Evolutionary conservation across 1,140 invertebrate species (phyloP).

Genomic region (Streblospio benedicti): DNA sequence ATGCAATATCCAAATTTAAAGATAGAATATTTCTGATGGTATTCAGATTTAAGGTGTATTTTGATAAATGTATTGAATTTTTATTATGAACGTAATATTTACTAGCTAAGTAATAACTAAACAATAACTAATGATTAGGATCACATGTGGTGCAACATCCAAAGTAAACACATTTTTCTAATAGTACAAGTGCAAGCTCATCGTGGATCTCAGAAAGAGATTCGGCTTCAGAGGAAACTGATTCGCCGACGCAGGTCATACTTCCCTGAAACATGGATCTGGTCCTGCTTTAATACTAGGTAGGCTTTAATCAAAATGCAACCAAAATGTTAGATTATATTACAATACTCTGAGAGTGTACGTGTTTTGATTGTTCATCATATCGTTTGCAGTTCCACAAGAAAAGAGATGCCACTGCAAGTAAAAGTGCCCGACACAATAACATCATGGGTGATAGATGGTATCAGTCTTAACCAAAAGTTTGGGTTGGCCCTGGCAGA

Average conservation of each 20-base stretch:
- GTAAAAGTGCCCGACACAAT: neutral
- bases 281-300: neutral
- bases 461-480: neutral
- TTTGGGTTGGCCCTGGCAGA: neutral
- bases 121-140: neutral
- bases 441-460: neutral
- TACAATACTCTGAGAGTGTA: neutral
- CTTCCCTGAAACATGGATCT: neutral
- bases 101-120: neutral
- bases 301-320: neutral
- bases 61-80: no score
- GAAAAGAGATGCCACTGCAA: neutral
- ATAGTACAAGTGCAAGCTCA: neutral
- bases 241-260: neutral
- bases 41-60: no score
- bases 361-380: neutral
- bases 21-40: no score
- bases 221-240: neutral
- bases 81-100: neutral
- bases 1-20: no score
- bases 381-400: neutral
- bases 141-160: neutral
- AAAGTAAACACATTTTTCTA: neutral
- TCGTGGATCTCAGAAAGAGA: no score
- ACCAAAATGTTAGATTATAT: neutral